Evolutionary conservation across 1,140 invertebrate species (phyloP).

Genomic region (Tetranychus cinnabarinus): DNA sequence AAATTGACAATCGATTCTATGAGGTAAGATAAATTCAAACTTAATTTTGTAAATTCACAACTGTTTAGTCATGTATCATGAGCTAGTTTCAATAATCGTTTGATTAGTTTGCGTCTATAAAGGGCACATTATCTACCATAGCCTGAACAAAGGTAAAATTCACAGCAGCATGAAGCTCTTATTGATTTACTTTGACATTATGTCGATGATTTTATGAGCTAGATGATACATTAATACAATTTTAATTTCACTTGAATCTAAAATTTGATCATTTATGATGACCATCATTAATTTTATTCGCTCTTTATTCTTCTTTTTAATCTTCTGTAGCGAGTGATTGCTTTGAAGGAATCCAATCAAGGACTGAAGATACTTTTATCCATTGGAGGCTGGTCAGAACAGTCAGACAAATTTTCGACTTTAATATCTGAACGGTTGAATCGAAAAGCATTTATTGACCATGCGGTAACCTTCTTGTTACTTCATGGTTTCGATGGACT

Average conservation of each 20-base stretch:
- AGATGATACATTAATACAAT: no score
- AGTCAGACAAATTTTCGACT: not conserved
- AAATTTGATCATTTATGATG: not conserved
- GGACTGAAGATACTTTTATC: constrained; percentile 68
- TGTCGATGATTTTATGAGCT: no score
- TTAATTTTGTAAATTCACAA: constrained; percentile 54
- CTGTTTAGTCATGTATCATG: not conserved
- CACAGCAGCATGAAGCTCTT: no score
- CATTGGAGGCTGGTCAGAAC: constrained; percentile 49
- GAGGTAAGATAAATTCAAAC: constrained; percentile 71
- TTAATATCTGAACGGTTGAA: not conserved
- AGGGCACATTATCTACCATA: no score
- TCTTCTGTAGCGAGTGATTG: constrained; percentile 55
- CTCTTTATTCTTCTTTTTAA: constrained; percentile 65
- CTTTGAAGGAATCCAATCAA: constrained; percentile 61
- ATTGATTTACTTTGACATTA: no score
- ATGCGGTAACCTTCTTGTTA: constrained; percentile 30
- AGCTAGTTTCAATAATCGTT: no score
- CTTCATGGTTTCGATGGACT: constrained; percentile 51
- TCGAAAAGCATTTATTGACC: not conserved
- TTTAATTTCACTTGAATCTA: not conserved
- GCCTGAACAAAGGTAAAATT: no score
- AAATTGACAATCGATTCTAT: constrained; percentile 78
- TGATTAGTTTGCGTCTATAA: no score
- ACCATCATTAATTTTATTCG: not conserved